Percentiles rank a stretch among this genome's conserved stretches.
phyloP scores from a whole-genome alignment of 2,888 invertebrate genomes.

The Strigamia transsilvanica region DNA sequence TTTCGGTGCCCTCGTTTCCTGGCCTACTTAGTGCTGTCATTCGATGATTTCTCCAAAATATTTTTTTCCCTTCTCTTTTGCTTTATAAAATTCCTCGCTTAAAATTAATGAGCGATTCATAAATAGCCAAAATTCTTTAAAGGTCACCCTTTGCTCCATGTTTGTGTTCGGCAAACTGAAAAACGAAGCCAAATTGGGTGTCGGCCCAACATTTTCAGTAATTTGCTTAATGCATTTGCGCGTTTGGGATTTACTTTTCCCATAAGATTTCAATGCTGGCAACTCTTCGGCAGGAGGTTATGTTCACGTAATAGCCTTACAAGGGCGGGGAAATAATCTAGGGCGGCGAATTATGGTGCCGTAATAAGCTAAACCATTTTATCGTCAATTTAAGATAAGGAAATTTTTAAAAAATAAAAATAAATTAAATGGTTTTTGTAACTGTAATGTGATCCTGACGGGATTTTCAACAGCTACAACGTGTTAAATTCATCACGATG shows the following conservation, averaged over 20 bases:
- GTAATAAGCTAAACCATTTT: neutral
- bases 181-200: constrained; percentile 21
- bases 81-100: neutral
- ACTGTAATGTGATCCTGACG: neutral
- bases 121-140: constrained; percentile 6
- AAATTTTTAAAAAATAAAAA: too few relatives aligned
- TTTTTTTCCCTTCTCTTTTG: neutral
- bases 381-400: too few relatives aligned
- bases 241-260: constrained; percentile 21
- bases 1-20: constrained; percentile 6
- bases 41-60: neutral
- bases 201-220: constrained; percentile 15
- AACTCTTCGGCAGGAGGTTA: constrained; percentile 3
- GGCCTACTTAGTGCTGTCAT: neutral
- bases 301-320: neutral
- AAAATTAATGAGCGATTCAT: neutral
- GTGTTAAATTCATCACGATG: neutral
- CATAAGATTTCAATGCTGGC: neutral
- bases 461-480: neutral
- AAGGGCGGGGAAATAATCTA: neutral
- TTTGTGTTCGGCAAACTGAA: neutral
- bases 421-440: neutral
- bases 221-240: constrained; percentile 25
- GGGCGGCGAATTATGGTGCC: neutral
- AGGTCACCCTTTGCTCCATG: neutral